These are phyloP conservation scores for Ciconia maguari DNA, from an alignment of 2,113 vertebrate genomes.

Conservation along the genomic window DNA sequence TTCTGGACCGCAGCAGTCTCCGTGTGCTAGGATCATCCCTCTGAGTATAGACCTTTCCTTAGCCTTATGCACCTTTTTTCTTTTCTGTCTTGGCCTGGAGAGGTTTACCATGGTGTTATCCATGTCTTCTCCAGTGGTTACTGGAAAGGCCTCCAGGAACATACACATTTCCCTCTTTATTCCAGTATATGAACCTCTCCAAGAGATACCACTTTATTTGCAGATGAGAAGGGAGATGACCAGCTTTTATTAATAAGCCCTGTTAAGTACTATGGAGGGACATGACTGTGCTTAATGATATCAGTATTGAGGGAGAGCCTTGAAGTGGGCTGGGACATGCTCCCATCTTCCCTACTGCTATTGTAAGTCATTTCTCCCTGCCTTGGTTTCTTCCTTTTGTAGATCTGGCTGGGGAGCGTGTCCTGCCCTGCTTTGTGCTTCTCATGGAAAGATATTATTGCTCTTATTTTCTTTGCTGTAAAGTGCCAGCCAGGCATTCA, in stretches of 20 bases:
- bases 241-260: background rate
- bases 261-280: background rate
- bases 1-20: background rate
- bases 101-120: background rate
- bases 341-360: background rate
- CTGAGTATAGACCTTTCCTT: background rate
- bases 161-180: background rate
- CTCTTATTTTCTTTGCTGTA: background rate
- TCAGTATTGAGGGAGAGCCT: background rate
- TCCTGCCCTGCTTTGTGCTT: background rate
- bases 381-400: background rate
- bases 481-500: background rate
- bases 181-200: background rate
- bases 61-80: background rate
- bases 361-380: background rate
- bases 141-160: background rate
- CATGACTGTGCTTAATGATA: background rate
- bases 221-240: background rate
- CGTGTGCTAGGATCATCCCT: background rate
- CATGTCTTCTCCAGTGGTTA: background rate
- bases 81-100: background rate
- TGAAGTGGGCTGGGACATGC: background rate
- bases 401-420: background rate
- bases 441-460: background rate
- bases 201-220: background rate